Evolutionary conservation across 2,888 invertebrate genomes (phyloP), one percentile per base, ranked within the genome.

Genomic region (Erebia epiphron): DNA sequence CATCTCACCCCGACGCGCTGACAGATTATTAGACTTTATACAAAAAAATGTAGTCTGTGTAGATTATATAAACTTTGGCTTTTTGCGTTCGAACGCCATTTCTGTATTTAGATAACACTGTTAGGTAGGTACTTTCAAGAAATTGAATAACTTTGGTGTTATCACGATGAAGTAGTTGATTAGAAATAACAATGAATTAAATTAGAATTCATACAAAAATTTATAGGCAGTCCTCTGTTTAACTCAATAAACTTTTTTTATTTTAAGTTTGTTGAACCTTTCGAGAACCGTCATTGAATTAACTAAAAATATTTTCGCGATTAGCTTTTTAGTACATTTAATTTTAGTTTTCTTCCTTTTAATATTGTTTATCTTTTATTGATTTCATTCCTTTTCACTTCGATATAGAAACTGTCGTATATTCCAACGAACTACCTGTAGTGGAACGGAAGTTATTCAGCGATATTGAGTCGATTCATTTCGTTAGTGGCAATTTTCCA

Each of bases 401-500:
- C 8, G 8, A 1, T 16, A 8, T 52, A 52, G 8, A 35, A 35
- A 35, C 5, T 35, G 7, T 35, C 16, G 9, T 52, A 16, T 52
- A 52, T 16, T 16, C 5, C 52, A 52, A 52, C 8, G 8, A n/a
- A 52, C n/a, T 46, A 43, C 11, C 43, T 21, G n/a, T n/a, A 64
- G 64, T 62, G 57, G 66, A 63, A 70, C 69, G 18, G 58, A 57
- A 65, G 70, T 71, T 66, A 71, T 68, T 43, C 49, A 64, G 62
- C 41, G 66, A 72, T 71, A 73, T 75, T 75, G 64, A 70, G 72
- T 73, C 73, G 72, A 73, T 75, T 78, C 75, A 76, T 74, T 73
- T 72, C 69, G 71, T 75, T 72, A 77, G 77, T 79, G 77, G 75
- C 81, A 84, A 85, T 87, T 87, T 88, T 86, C 83, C 83, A 80